phyloP scores from a whole-genome alignment of 1,140 invertebrate genomes.

The Venturia canescens region DNA sequence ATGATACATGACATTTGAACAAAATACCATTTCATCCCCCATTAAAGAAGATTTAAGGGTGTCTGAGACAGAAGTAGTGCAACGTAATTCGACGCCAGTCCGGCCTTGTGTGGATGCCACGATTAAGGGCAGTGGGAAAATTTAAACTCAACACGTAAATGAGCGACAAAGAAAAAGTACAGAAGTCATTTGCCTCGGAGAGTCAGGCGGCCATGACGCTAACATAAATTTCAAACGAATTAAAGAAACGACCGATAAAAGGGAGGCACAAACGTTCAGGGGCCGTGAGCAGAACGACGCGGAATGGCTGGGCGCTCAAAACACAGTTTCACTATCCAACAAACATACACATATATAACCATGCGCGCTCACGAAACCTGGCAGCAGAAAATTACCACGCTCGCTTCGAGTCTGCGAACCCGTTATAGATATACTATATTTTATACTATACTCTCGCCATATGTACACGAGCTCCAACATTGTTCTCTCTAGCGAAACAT shows the following conservation, averaged over 20 bases:
- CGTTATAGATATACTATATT: background rate
- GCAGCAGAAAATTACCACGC: background rate
- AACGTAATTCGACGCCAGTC: background rate
- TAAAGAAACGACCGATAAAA: conserved; percentile 42
- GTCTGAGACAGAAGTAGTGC: background rate
- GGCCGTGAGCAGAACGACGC: background rate
- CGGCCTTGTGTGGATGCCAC: background rate
- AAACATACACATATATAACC: background rate
- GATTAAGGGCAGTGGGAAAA: background rate
- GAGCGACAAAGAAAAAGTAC: conserved; percentile 2
- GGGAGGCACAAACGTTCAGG: conserved; percentile 14
- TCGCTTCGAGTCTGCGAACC: background rate
- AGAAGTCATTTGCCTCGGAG: background rate
- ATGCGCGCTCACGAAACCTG: background rate
- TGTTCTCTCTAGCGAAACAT: conserved; percentile 10
- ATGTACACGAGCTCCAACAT: background rate
- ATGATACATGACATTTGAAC: too few relatives aligned
- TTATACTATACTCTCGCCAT: background rate
- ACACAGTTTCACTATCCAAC: conserved; percentile 1
- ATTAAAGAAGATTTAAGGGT: too few relatives aligned
- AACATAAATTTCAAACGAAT: conserved; percentile 43
- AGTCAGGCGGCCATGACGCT: background rate
- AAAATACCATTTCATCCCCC: too few relatives aligned
- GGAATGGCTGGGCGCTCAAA: background rate
- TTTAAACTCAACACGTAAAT: background rate